Evolutionary conservation across 2,888 invertebrate species (phyloP).

Genomic region (Noctuana brunneofusca): DNA sequence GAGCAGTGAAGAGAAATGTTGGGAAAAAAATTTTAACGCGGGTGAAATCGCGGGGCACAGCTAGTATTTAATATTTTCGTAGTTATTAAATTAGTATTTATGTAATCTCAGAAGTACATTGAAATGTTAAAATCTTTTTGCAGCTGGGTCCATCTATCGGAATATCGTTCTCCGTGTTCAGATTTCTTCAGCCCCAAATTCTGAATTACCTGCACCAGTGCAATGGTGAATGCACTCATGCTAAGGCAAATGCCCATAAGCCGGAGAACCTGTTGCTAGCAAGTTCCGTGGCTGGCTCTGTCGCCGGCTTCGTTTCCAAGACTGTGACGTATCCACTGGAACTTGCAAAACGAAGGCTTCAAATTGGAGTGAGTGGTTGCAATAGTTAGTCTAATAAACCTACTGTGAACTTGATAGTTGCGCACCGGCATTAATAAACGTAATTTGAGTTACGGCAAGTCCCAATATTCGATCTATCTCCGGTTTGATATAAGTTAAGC

Average conservation of each 20-base stretch:
- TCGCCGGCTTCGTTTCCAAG: constrained; percentile 90
- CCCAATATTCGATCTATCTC: too few relatives aligned
- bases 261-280: constrained; percentile 60
- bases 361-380: constrained; percentile 85
- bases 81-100: too few relatives aligned
- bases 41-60: too few relatives aligned
- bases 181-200: constrained; percentile 53
- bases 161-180: constrained; percentile 65
- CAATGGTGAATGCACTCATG: constrained; percentile 35
- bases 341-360: constrained; percentile 91
- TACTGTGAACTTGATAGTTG: not conserved
- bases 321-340: constrained; percentile 93
- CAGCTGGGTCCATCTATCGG: constrained; percentile 73
- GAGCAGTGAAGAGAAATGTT: too few relatives aligned
- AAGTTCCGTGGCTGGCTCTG: constrained; percentile 83
- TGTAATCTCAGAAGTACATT: too few relatives aligned
- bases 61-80: too few relatives aligned
- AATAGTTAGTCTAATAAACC: not conserved
- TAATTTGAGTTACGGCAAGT: too few relatives aligned
- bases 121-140: not conserved
- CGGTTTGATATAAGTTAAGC: too few relatives aligned
- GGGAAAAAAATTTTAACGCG: too few relatives aligned
- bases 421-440: not conserved
- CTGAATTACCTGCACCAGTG: constrained; percentile 46
- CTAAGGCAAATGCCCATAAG: constrained; percentile 42